Conservation (phyloP, 1,140 invertebrate genomes). For the Drosophila ananassae region DNA sequence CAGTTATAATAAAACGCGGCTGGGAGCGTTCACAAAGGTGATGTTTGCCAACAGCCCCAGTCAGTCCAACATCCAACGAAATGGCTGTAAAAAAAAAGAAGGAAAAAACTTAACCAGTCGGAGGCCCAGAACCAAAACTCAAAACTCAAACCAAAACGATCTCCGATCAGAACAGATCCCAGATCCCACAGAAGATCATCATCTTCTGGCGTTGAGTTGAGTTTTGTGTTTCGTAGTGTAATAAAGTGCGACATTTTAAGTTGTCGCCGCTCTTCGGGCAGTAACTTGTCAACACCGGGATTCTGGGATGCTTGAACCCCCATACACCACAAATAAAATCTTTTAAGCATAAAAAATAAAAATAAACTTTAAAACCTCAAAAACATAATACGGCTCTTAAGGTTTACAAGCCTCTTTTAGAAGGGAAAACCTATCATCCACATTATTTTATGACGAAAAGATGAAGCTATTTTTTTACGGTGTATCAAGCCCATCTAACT, state of each 20-base stretch:
- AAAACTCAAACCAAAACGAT: conserved; percentile 27
- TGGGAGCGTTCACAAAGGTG: conserved; percentile 76
- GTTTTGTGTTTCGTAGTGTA: conserved; percentile 81
- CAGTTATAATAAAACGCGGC: conserved; percentile 81
- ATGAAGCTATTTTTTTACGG: neutral
- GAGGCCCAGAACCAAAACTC: conserved; percentile 15
- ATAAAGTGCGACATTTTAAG: conserved; percentile 82
- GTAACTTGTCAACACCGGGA: conserved; percentile 79
- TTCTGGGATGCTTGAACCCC: conserved; percentile 40
- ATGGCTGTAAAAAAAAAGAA: conserved; percentile 62
- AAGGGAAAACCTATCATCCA: no score
- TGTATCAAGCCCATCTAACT: conserved; percentile 20
- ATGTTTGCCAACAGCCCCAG: conserved; percentile 72
- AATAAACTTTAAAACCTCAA: neutral
- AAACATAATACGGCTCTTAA: neutral
- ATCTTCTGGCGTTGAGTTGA: conserved; percentile 49
- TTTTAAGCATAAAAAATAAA: neutral
- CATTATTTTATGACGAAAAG: no score
- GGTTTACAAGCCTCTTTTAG: no score
- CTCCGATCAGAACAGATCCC: conserved; percentile 8
- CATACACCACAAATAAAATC: conserved; percentile 2
- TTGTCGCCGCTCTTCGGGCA: conserved; percentile 71
- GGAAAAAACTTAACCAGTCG: conserved; percentile 42
- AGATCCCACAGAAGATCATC: conserved; percentile 24
- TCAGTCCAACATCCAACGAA: conserved; percentile 36